A percentile compares a stretch with the other conserved stretches of the same genome.
Conservation (phyloP, 1,140 invertebrate species). For the Nilaparvata lugens region DNA sequence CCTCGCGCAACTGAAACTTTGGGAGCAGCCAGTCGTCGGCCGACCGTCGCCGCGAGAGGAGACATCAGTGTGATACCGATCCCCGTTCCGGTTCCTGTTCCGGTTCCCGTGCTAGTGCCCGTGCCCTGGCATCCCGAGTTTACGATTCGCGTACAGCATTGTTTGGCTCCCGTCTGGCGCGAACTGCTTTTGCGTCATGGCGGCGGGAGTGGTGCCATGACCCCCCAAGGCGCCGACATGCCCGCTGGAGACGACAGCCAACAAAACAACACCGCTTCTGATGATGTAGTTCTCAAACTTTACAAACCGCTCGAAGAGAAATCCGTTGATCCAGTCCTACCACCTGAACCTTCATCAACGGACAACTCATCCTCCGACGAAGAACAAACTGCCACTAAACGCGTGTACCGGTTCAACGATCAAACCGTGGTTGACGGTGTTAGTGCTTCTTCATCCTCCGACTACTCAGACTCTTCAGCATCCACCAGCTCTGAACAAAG, state of each 20-base stretch:
- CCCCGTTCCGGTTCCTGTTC: conserved; percentile 67
- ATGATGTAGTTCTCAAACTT: conserved; percentile 12
- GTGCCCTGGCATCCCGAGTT: conserved; percentile 32
- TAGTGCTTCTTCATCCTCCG: no score
- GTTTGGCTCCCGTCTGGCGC: conserved; percentile 11
- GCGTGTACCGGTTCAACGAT: no score
- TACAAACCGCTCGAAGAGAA: background rate
- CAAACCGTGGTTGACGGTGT: no score
- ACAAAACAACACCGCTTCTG: conserved; percentile 5
- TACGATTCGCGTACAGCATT: conserved; percentile 19
- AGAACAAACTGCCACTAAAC: no score
- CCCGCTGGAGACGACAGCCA: conserved; percentile 23
- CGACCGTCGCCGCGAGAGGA: conserved; percentile 10
- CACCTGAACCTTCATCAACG: no score
- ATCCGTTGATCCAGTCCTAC: background rate
- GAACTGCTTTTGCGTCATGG: conserved; percentile 14
- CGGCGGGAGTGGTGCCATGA: conserved; percentile 30
- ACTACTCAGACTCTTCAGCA: no score
- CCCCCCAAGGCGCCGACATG: conserved; percentile 20
- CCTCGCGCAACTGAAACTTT: background rate
- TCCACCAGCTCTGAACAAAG: no score
- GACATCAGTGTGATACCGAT: conserved; percentile 37
- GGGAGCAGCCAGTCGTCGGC: background rate
- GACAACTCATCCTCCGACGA: no score
- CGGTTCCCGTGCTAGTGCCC: conserved; percentile 54